Evolutionary conservation across 2,113 vertebrate species (phyloP).

Genomic region (Cavia porcellus): DNA sequence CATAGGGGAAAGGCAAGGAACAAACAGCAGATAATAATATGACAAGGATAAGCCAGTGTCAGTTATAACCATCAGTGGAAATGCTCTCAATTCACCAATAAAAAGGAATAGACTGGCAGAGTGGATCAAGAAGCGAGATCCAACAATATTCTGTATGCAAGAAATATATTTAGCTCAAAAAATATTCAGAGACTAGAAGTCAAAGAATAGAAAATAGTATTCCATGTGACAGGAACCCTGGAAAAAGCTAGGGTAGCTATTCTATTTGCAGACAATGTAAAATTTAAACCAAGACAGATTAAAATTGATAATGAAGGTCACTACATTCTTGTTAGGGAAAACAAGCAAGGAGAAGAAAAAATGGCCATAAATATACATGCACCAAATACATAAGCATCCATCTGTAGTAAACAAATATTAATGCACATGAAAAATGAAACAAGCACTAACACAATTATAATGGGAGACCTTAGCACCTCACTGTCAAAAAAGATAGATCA

Average conservation of each 20-base stretch:
- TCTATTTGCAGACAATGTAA: background rate
- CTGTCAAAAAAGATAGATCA: background rate
- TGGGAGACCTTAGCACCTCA: background rate
- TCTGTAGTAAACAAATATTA: background rate
- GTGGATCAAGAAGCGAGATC: background rate
- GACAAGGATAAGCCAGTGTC: background rate
- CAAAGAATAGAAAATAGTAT: background rate
- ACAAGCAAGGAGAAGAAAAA: background rate
- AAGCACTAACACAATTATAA: background rate
- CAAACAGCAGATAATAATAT: background rate
- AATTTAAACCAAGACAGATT: background rate
- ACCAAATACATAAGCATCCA: background rate
- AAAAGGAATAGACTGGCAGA: background rate
- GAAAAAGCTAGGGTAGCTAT: background rate
- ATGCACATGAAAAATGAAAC: background rate
- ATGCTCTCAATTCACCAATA: background rate
- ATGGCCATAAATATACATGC: background rate
- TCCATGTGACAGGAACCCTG: background rate
- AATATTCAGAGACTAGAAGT: background rate
- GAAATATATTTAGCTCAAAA: background rate
- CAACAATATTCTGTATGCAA: background rate
- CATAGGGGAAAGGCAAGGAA: background rate
- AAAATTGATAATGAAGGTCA: background rate
- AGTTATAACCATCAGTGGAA: background rate
- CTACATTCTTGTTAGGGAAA: background rate